Evolutionary conservation across 2,113 vertebrate genomes (phyloP).

Genomic region (Lagopus muta): DNA sequence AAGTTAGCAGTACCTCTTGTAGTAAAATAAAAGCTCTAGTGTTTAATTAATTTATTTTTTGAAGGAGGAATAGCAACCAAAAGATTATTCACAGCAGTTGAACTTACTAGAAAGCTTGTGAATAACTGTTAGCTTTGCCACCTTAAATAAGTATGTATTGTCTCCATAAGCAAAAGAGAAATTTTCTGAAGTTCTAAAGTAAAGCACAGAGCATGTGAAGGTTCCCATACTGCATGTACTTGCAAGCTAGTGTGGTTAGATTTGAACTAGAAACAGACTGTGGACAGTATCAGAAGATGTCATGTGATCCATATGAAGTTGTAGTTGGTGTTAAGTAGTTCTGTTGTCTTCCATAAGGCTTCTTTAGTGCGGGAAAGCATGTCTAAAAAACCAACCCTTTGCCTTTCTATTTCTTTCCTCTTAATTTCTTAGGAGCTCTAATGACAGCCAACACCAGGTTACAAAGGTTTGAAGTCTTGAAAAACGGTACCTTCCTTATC

Average conservation of each 20-base stretch:
- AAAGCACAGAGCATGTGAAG: neutral
- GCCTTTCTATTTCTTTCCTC: neutral
- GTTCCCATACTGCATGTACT: neutral
- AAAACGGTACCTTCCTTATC: constrained; percentile 88
- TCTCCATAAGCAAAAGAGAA: neutral
- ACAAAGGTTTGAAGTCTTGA: constrained; percentile 86
- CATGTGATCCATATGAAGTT: neutral
- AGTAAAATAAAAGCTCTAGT: neutral
- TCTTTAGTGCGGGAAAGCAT: neutral
- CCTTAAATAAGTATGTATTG: neutral
- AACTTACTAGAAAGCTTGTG: neutral
- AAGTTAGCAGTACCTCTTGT: neutral
- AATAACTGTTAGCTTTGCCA: neutral
- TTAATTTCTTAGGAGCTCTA: constrained; percentile 76
- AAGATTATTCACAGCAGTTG: neutral
- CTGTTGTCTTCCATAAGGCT: neutral
- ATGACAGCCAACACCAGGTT: constrained; percentile 80
- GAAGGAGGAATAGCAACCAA: neutral
- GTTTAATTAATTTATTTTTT: neutral
- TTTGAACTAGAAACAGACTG: neutral
- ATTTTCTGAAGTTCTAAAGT: neutral
- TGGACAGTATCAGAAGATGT: neutral
- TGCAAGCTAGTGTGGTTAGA: neutral
- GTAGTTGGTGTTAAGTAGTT: neutral
- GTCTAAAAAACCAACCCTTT: neutral